Evolutionary conservation across 2,797 vertebrate genomes (phyloP).

Genomic region (Sebastes baramenuke): DNA sequence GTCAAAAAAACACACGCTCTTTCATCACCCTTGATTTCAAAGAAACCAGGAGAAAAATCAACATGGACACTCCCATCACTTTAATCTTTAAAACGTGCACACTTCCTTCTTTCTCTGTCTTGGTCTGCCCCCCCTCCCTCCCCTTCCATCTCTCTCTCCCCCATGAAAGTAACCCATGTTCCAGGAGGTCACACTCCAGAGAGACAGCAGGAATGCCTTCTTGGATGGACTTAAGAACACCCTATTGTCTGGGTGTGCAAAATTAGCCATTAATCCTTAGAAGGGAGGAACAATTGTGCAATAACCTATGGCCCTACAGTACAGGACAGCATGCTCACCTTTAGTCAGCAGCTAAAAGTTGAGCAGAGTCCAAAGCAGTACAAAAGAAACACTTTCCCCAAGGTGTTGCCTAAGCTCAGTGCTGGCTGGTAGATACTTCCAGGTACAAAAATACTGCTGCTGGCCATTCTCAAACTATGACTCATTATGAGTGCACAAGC

Average conservation of each 20-base stretch:
- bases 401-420: constrained; percentile 28
- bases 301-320: constrained; percentile 2
- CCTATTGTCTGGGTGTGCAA: constrained; percentile 31
- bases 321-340: not conserved
- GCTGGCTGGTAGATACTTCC: not conserved
- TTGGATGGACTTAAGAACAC: constrained; percentile 38
- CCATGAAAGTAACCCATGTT: constrained; percentile 2
- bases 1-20: not conserved
- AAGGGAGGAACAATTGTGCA: constrained; percentile 37
- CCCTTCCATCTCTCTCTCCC: not conserved
- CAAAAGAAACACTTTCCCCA: constrained; percentile 22
- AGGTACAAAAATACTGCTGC: not conserved
- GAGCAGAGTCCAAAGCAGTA: constrained; percentile 18
- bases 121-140: not conserved
- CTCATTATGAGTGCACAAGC: not conserved
- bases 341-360: constrained; percentile 30
- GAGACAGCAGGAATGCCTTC: constrained; percentile 42
- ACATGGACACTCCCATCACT: not conserved
- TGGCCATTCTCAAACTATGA: not conserved
- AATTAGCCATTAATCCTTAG: constrained; percentile 43
- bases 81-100: not conserved
- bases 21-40: not conserved
- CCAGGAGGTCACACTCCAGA: constrained; percentile 39
- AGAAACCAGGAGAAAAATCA: not conserved
- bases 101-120: not conserved